Evolutionary conservation across 1,140 invertebrate genomes (phyloP).

Genomic region (Microvelia longipes): DNA sequence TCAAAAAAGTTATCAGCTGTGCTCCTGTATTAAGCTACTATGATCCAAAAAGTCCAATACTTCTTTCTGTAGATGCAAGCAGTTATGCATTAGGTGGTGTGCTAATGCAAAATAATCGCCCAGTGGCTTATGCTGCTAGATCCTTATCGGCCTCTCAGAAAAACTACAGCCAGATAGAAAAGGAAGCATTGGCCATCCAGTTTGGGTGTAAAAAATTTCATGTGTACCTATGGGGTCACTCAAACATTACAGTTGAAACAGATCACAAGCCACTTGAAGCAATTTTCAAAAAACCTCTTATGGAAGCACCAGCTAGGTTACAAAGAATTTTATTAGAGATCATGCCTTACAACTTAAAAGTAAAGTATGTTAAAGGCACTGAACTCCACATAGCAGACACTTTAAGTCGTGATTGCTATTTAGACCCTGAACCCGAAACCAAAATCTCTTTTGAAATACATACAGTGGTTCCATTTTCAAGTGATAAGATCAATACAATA

Average conservation of each 20-base stretch:
- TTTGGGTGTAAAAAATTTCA: slow-evolving; percentile 24
- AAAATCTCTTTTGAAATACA: neutral
- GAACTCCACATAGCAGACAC: slow-evolving; percentile 1
- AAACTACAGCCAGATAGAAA: slow-evolving; percentile 17
- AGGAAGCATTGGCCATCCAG: slow-evolving; percentile 10
- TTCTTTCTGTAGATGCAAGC: slow-evolving; percentile 9
- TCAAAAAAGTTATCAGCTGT: slow-evolving; percentile 13
- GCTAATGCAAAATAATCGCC: slow-evolving; percentile 24
- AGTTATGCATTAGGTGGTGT: slow-evolving; percentile 23
- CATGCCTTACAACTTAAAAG: neutral
- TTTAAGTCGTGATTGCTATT: neutral
- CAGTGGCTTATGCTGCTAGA: slow-evolving; percentile 21
- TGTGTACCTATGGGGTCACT: slow-evolving; percentile 17
- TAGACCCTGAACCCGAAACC: neutral
- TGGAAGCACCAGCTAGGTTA: slow-evolving; percentile 24
- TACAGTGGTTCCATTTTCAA: neutral
- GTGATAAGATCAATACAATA: neutral
- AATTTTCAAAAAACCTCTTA: slow-evolving; percentile 26
- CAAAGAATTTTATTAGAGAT: slow-evolving; percentile 17
- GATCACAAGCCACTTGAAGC: slow-evolving; percentile 27
- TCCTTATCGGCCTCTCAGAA: slow-evolving; percentile 14
- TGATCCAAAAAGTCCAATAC: slow-evolving; percentile 16
- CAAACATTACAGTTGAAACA: slow-evolving; percentile 25
- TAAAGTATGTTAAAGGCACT: slow-evolving; percentile 4
- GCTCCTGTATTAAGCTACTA: slow-evolving; percentile 18